phyloP scores from a whole-genome alignment of 2,113 vertebrate genomes.

The Fulica atra region DNA sequence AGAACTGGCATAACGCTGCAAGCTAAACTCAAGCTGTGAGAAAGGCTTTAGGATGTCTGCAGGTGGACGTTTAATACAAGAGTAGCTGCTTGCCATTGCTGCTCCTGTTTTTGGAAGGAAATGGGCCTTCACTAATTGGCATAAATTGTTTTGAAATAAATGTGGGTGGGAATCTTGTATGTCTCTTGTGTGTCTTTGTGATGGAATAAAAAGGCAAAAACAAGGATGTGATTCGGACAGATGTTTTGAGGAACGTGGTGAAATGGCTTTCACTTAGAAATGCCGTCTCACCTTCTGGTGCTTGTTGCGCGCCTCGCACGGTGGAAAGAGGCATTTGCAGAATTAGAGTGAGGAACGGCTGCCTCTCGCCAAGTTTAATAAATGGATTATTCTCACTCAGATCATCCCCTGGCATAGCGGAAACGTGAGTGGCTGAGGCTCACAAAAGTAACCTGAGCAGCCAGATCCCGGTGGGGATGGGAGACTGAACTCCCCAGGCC shows the following conservation, averaged over 20 bases:
- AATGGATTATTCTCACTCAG: background rate
- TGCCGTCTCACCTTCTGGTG: background rate
- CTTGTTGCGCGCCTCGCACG: background rate
- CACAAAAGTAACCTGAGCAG: background rate
- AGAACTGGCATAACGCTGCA: constrained; percentile 26
- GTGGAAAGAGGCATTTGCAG: background rate
- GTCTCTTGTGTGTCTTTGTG: constrained; percentile 1
- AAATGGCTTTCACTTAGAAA: constrained; percentile 33
- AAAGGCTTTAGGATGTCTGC: constrained; percentile 51
- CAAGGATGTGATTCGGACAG: constrained; percentile 5
- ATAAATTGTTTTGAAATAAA: constrained; percentile 55
- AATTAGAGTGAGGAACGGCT: background rate
- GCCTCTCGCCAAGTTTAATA: background rate
- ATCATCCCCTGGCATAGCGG: background rate
- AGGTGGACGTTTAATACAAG: constrained; percentile 46
- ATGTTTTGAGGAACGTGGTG: background rate
- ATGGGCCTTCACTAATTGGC: constrained; percentile 56
- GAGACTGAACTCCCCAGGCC: background rate
- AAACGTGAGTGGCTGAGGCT: background rate
- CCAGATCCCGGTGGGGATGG: background rate
- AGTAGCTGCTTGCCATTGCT: background rate
- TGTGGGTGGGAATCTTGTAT: background rate
- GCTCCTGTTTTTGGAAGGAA: constrained; percentile 48
- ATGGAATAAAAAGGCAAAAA: constrained; percentile 8
- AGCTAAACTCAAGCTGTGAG: constrained; percentile 52